A percentile compares a stretch with the other conserved stretches of the same genome.
phyloP scores from a whole-genome alignment of 1,140 invertebrate genomes.

The Drosophila bipectinata region DNA sequence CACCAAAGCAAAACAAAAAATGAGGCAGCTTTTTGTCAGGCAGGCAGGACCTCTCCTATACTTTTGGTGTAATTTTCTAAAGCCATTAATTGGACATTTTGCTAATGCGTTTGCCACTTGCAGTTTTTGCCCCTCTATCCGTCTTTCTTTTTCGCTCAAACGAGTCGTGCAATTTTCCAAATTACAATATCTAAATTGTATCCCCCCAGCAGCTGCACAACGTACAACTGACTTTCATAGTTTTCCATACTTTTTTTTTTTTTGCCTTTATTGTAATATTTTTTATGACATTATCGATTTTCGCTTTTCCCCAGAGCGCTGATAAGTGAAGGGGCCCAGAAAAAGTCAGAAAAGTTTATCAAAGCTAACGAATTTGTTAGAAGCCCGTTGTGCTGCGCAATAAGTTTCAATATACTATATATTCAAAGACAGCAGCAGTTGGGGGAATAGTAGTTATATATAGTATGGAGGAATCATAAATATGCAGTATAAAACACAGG shows the following conservation, averaged over 20 bases:
- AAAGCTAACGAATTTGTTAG: slow-evolving; percentile 62
- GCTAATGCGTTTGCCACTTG: slow-evolving; percentile 70
- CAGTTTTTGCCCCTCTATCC: slow-evolving; percentile 40
- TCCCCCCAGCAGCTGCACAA: slow-evolving; percentile 48
- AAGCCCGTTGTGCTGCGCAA: slow-evolving; percentile 53
- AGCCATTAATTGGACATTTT: slow-evolving; percentile 76
- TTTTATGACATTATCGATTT: slow-evolving; percentile 71
- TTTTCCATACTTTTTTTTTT: slow-evolving; percentile 10
- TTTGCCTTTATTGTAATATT: slow-evolving; percentile 39
- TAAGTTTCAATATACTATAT: not conserved
- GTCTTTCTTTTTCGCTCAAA: slow-evolving; percentile 8
- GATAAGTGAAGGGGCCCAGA: slow-evolving; percentile 2
- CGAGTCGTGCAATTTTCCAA: slow-evolving; percentile 40
- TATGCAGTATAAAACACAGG: slow-evolving; percentile 26
- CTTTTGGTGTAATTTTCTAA: slow-evolving; percentile 34
- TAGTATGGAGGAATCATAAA: slow-evolving; percentile 26
- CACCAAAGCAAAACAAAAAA: not conserved
- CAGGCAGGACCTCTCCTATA: not conserved
- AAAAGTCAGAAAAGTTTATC: slow-evolving; percentile 57
- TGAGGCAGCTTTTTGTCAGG: slow-evolving; percentile 29
- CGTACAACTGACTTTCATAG: slow-evolving; percentile 24
- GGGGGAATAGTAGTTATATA: slow-evolving; percentile 6
- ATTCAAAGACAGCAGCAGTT: slow-evolving; percentile 23
- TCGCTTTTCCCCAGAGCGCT: slow-evolving; percentile 40
- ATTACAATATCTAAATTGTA: slow-evolving; percentile 74